These are phyloP conservation scores for Carollia perspicillata DNA, from an alignment of 2,113 vertebrate species.

Conservation along the genomic window DNA sequence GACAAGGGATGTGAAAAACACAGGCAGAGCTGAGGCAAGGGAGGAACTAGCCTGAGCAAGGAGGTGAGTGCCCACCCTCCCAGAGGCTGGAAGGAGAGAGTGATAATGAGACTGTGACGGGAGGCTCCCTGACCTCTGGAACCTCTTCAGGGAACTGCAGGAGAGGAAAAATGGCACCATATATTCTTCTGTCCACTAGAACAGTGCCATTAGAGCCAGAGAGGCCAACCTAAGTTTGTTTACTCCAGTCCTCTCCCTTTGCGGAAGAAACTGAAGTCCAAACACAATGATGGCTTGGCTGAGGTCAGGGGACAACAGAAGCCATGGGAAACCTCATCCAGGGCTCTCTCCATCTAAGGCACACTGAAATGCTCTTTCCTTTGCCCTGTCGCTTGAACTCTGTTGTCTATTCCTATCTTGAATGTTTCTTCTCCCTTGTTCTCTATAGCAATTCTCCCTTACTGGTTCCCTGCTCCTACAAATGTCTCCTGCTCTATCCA, in stretches of 20 bases:
- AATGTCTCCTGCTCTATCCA: background rate
- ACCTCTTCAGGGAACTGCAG: background rate
- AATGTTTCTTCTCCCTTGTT: background rate
- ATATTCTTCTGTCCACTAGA: accelerated
- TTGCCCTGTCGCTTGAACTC: accelerated
- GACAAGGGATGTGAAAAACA: accelerated
- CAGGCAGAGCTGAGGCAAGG: accelerated
- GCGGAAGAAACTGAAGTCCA: background rate
- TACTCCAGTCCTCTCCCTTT: background rate
- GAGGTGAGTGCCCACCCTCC: accelerated
- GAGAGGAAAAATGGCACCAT: accelerated
- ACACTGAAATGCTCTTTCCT: accelerated
- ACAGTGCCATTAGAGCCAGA: background rate
- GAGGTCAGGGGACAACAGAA: background rate
- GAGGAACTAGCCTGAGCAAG: accelerated
- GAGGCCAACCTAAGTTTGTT: background rate
- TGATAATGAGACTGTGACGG: accelerated
- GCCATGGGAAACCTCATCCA: background rate
- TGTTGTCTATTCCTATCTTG: accelerated
- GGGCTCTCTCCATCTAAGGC: background rate
- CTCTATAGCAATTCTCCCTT: background rate
- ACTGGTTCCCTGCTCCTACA: background rate
- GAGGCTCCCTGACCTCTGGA: no score
- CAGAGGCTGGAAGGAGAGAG: accelerated
- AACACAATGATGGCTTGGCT: background rate